These are phyloP conservation scores for Xyrichtys novacula DNA, from an alignment of 2,797 vertebrate genomes.

Conservation along the genomic window DNA sequence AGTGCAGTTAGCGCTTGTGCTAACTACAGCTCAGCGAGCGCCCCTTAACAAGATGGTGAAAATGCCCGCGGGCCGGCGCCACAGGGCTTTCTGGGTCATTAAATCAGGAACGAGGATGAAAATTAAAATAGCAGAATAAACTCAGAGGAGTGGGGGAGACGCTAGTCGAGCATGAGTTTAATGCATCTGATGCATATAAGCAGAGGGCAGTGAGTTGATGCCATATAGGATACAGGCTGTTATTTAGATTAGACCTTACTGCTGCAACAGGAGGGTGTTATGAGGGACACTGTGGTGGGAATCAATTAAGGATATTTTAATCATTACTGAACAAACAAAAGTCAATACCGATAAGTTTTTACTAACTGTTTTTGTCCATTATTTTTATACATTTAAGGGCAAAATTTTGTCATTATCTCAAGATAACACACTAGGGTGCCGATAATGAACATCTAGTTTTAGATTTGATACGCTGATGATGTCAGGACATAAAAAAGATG, in stretches of 20 bases:
- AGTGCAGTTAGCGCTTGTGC: constrained; percentile 9
- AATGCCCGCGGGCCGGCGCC: constrained; percentile 8
- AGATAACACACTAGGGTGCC: too few relatives aligned
- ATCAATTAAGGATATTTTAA: background rate
- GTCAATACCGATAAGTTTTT: too few relatives aligned
- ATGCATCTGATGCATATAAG: constrained; percentile 10
- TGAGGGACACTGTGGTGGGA: background rate
- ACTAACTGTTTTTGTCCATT: too few relatives aligned
- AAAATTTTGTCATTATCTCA: too few relatives aligned
- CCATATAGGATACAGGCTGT: constrained; percentile 3
- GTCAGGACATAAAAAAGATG: too few relatives aligned
- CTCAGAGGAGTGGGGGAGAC: background rate
- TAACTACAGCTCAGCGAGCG: constrained; percentile 12
- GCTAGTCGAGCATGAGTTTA: constrained; percentile 11
- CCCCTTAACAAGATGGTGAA: constrained; percentile 47
- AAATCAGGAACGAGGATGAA: constrained; percentile 38
- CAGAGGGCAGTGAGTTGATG: constrained; percentile 36
- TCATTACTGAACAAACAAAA: too few relatives aligned
- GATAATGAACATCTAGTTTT: too few relatives aligned
- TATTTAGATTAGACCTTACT: constrained; percentile 14
- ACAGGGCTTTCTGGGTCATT: constrained; percentile 19
- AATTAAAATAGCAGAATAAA: constrained; percentile 50
- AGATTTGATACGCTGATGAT: too few relatives aligned
- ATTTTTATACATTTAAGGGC: too few relatives aligned
- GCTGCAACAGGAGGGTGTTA: background rate